phyloP scores from a whole-genome alignment of 2,888 invertebrate genomes.

The Salpingus planirostris region DNA sequence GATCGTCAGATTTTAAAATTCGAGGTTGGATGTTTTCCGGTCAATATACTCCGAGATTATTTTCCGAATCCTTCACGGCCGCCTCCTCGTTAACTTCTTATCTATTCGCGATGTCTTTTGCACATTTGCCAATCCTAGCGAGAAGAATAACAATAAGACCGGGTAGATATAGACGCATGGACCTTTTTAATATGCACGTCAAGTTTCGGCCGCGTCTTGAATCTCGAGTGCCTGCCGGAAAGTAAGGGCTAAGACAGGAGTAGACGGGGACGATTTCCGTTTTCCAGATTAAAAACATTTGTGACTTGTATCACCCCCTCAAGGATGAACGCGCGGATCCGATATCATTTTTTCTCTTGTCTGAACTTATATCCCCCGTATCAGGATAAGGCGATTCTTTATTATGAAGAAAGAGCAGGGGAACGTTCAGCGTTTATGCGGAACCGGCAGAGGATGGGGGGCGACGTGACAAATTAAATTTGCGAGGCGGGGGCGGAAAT shows the following conservation, averaged over 20 bases:
- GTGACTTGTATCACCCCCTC: constrained; percentile 19
- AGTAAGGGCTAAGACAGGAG: constrained; percentile 23
- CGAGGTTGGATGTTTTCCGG: constrained; percentile 8
- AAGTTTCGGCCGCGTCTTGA: constrained; percentile 26
- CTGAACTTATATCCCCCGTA: too few relatives aligned
- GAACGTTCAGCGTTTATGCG: too few relatives aligned
- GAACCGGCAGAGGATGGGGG: too few relatives aligned
- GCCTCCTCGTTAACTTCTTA: constrained; percentile 33
- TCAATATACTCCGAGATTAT: constrained; percentile 11
- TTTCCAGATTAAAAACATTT: constrained; percentile 23
- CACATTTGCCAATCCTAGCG: constrained; percentile 36
- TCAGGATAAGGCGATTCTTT: too few relatives aligned
- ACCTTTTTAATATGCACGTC: constrained; percentile 32
- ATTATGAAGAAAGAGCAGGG: too few relatives aligned
- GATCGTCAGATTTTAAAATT: too few relatives aligned
- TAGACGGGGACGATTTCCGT: constrained; percentile 17
- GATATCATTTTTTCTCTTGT: background rate
- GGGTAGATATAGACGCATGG: constrained; percentile 24
- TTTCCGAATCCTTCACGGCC: constrained; percentile 22
- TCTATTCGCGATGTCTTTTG: constrained; percentile 37
- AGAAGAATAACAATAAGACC: constrained; percentile 36
- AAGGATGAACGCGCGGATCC: constrained; percentile 2
- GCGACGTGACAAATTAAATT: too few relatives aligned
- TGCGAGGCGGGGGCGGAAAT: constrained; percentile 1
- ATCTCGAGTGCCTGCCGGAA: constrained; percentile 23